Evolutionary conservation across 1,140 invertebrate species (phyloP).

Genomic region (Drosophila arawakana): DNA sequence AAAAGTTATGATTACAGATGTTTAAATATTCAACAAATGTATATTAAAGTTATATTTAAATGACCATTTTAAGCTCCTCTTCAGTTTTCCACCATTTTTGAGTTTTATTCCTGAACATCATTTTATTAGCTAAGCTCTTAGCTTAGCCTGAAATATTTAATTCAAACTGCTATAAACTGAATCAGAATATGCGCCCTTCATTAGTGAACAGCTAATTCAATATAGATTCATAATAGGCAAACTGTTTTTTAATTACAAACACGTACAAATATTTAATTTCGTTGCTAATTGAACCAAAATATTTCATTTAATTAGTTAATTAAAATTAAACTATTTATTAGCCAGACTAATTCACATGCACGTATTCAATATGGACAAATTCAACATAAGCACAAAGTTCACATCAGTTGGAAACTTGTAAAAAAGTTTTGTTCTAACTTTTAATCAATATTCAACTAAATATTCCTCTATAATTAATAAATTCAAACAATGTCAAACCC

Average conservation of each 20-base stretch:
- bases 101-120: no score
- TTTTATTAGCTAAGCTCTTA: neutral
- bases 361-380: constrained; percentile 6
- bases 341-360: constrained; percentile 30
- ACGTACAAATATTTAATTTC: constrained; percentile 27
- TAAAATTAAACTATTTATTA: constrained; percentile 74
- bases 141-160: neutral
- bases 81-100: no score
- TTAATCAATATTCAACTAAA: constrained; percentile 56
- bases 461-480: constrained; percentile 63
- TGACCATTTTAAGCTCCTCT: neutral
- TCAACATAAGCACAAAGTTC: constrained; percentile 28
- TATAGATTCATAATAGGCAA: constrained; percentile 8
- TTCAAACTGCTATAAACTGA: neutral
- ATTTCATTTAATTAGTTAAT: constrained; percentile 65
- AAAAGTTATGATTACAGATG: constrained; percentile 56
- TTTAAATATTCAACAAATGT: constrained; percentile 20
- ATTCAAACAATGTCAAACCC: constrained; percentile 69
- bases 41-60: constrained; percentile 13
- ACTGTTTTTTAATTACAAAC: constrained; percentile 29
- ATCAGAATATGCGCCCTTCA: neutral
- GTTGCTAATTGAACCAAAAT: constrained; percentile 11
- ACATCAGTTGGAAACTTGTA: constrained; percentile 51
- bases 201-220: constrained; percentile 12
- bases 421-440: constrained; percentile 45